Conservation (phyloP, 2,797 vertebrate genomes). For the Muscicapa comitata region DNA sequence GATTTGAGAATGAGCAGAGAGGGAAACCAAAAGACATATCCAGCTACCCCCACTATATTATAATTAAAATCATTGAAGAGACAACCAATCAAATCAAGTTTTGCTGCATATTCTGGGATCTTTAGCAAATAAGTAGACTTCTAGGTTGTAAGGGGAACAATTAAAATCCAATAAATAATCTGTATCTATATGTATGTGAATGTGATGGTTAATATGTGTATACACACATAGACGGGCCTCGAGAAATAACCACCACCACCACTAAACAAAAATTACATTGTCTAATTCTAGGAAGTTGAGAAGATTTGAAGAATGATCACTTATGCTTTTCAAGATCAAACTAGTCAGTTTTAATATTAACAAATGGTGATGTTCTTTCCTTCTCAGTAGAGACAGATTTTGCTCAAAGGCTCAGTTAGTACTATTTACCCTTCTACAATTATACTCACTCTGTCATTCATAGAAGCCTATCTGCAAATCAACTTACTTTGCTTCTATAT, state of each 20-base stretch:
- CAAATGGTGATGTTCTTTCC: neutral
- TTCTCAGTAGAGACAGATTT: neutral
- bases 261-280: neutral
- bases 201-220: neutral
- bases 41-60: neutral
- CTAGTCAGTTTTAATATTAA: neutral
- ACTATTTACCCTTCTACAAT: neutral
- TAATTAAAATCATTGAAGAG: neutral
- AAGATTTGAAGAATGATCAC: neutral
- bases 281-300: neutral
- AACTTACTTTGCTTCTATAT: neutral
- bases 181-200: neutral
- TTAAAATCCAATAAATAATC: neutral
- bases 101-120: neutral
- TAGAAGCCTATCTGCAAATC: neutral
- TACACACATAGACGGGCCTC: neutral
- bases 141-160: neutral
- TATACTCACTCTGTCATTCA: neutral
- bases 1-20: neutral
- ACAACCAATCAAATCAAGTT: neutral
- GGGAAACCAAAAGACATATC: neutral
- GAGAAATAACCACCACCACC: neutral
- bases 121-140: neutral
- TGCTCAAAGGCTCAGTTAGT: neutral
- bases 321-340: neutral